phyloP scores from a whole-genome alignment of 1,140 invertebrate genomes.

The Orius laevigatus region DNA sequence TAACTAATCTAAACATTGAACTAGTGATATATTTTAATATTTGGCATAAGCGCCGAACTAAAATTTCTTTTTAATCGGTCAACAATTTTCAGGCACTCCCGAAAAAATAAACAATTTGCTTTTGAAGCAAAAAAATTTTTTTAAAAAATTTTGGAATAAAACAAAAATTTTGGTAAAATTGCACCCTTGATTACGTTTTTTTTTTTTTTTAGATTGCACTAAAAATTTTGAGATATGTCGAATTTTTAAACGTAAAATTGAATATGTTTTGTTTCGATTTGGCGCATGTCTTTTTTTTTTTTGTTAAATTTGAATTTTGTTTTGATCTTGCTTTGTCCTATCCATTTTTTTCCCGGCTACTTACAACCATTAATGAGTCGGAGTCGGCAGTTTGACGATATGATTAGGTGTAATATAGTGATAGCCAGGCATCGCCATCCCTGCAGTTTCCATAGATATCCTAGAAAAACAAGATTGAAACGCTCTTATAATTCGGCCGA shows the following conservation, averaged over 20 bases:
- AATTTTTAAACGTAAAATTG: background rate
- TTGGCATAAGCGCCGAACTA: too few species aligned
- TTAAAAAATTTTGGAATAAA: too few species aligned
- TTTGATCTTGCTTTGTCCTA: background rate
- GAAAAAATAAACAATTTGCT: too few species aligned
- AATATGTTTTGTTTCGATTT: background rate
- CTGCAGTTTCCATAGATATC: conserved; percentile 84
- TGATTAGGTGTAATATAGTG: conserved; percentile 82
- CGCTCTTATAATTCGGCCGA: background rate
- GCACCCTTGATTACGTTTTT: background rate
- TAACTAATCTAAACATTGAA: too few species aligned
- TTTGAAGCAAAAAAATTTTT: too few species aligned
- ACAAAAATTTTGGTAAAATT: too few species aligned
- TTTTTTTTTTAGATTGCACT: background rate
- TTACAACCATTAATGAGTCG: conserved; percentile 53
- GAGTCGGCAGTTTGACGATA: conserved; percentile 63
- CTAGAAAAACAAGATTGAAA: conserved; percentile 35
- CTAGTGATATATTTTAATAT: too few species aligned
- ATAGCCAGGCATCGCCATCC: conserved; percentile 72
- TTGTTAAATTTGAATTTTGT: background rate
- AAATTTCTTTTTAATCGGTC: too few species aligned
- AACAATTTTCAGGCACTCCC: too few species aligned
- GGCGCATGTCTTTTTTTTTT: conserved; percentile 1
- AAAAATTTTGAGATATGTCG: background rate
- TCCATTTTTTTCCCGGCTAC: background rate